Conservation (phyloP, 2,797 vertebrate genomes). For the Poeciliopsis presidionis region DNA sequence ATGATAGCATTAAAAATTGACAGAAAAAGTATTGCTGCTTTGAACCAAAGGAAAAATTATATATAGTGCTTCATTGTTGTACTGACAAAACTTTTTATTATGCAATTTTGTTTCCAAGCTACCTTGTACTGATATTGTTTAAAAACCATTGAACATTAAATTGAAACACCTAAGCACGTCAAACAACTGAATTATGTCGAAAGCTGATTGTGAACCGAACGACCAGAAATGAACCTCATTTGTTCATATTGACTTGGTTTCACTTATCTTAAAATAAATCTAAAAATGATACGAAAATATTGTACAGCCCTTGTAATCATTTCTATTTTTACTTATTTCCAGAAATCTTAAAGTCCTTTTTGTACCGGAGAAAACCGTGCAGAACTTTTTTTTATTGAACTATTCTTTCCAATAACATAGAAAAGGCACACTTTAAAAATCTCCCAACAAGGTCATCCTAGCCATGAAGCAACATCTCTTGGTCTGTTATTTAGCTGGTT, state of each 20-base stretch:
- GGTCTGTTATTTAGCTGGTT: neutral
- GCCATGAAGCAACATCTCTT: neutral
- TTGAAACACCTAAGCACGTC: neutral
- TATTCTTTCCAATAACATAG: too few relatives aligned
- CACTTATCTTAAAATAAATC: too few relatives aligned
- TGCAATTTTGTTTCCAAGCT: neutral
- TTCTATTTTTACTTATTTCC: too few relatives aligned
- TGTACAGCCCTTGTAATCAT: too few relatives aligned
- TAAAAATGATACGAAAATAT: too few relatives aligned
- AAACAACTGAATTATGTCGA: neutral
- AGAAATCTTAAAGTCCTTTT: too few relatives aligned
- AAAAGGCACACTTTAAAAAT: too few relatives aligned
- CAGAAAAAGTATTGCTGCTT: neutral
- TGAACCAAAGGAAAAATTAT: slow-evolving; percentile 1
- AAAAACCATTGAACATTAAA: neutral
- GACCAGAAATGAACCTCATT: too few relatives aligned
- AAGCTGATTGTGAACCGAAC: neutral
- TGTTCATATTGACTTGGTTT: too few relatives aligned
- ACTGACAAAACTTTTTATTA: neutral
- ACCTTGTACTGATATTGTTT: neutral
- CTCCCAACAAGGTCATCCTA: too few relatives aligned
- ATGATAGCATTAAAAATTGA: neutral
- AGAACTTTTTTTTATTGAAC: too few relatives aligned
- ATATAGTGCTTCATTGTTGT: neutral
- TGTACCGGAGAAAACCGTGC: too few relatives aligned